Evolutionary conservation across 2,888 invertebrate genomes (phyloP), one percentile per base, ranked within the genome.

Genomic region (Campopleginae sp.): DNA sequence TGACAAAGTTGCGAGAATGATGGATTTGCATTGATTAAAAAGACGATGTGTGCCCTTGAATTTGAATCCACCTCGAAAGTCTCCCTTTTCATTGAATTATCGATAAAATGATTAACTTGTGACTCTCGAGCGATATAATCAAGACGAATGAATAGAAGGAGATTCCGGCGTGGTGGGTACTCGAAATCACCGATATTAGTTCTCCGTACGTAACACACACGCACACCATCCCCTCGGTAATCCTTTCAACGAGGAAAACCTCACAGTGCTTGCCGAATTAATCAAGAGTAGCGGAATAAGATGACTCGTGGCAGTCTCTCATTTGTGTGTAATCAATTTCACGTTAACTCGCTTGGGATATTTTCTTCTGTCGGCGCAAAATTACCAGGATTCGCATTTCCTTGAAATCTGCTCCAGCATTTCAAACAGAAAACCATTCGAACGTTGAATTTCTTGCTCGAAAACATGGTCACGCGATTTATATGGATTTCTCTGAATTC

Each of bases 311-410:
- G 33, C 65, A 70, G 71, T 58, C 77, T 80, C 77, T 84, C 84
- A 80, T 80, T 84, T 80, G 48, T 68, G 77, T 51, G 66, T 80
- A 84, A 84, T 84, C 76, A 84, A 84, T 84, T 84, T 80, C 84
- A 72, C 84, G 84, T 58, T 76, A 76, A 61, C 76, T 80, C 76
- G 58, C 72, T 48, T 31, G n/a, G 23, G 48, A 84, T 77, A 70
- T 80, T 12, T 80, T 66, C 61, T 19, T 51, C 68, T 33, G 46
- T 66, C 23, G 23, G 65, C 10, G 51, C 19, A 80, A 63, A 44
- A 80, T 80, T 80, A 54, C 17, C 80, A 33, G 70, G 63, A 27
- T 58, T 23, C n/a, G 58, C 23, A 58, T 58, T 58, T 58, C 12
- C 27, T 27, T 58, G 19, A 58, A 27, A 58, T 58, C 58, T 12